phyloP scores from a whole-genome alignment of 1,140 invertebrate genomes.

The Teleogryllus occipitalis region DNA sequence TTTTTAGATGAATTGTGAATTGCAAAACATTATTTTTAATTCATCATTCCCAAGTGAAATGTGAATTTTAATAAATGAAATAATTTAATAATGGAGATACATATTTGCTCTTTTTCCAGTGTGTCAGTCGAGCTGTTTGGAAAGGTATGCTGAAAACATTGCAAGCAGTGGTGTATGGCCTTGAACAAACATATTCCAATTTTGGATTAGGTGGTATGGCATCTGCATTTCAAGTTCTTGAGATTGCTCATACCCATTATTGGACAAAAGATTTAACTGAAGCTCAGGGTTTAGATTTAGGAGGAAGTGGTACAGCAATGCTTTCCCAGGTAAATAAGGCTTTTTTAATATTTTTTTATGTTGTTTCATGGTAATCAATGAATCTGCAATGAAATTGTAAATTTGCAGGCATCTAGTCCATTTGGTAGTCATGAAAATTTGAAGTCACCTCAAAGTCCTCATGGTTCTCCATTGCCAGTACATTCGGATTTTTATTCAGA shows the following conservation, averaged over 20 bases:
- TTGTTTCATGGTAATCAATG: constrained; percentile 9
- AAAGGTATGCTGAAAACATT: constrained; percentile 94
- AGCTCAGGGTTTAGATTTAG: constrained; percentile 16
- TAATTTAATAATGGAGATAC: neutral
- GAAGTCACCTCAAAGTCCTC: constrained; percentile 50
- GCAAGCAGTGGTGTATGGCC: constrained; percentile 77
- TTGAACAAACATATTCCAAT: constrained; percentile 88
- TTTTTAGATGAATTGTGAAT: neutral
- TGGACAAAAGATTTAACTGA: constrained; percentile 83
- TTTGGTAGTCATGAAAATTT: constrained; percentile 70
- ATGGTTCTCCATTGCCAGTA: constrained; percentile 43
- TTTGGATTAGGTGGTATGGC: constrained; percentile 95
- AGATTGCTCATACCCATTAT: constrained; percentile 97
- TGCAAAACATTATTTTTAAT: neutral
- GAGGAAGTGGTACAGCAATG: constrained; percentile 28
- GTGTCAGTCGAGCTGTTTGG: constrained; percentile 79
- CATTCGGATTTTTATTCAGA: constrained; percentile 35
- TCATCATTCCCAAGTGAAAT: neutral
- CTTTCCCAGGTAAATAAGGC: constrained; percentile 27
- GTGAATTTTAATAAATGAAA: neutral
- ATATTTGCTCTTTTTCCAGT: constrained; percentile 45
- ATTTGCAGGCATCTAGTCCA: constrained; percentile 55
- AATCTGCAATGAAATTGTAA: neutral
- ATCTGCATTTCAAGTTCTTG: constrained; percentile 90
- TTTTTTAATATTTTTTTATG: constrained; percentile 11